Conservation (phyloP, 2,888 invertebrate species). For the Muschampia plurimacula region DNA sequence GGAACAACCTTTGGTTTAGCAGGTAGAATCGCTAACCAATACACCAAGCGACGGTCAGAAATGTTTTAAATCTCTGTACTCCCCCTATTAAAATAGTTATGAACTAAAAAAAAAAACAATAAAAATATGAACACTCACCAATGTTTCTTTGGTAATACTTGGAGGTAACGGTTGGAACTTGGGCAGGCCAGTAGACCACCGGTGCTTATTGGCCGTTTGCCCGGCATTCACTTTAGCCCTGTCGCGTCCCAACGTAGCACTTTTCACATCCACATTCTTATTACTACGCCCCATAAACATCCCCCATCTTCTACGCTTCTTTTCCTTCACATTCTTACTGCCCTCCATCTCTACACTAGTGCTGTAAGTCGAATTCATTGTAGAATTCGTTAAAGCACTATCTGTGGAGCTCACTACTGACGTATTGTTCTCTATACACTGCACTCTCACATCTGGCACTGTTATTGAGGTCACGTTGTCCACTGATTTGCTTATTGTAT, state of each 20-base stretch:
- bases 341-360: conserved; percentile 63
- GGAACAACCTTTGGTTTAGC: too few relatives aligned
- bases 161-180: conserved; percentile 90
- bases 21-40: too few relatives aligned
- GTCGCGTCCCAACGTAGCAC: conserved; percentile 89
- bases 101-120: neutral
- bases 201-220: conserved; percentile 71
- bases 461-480: conserved; percentile 77
- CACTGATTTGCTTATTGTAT: conserved; percentile 61
- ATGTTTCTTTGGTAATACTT: conserved; percentile 91
- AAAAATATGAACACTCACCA: conserved; percentile 81
- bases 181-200: conserved; percentile 91
- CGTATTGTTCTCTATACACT: conserved; percentile 49
- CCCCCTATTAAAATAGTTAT: too few relatives aligned
- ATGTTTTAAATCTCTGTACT: too few relatives aligned
- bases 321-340: conserved; percentile 80
- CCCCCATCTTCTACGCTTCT: conserved; percentile 88
- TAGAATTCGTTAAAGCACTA: conserved; percentile 63
- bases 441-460: conserved; percentile 56
- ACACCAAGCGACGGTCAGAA: too few relatives aligned
- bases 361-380: conserved; percentile 65
- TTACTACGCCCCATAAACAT: conserved; percentile 87
- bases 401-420: conserved; percentile 55
- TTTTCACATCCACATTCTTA: conserved; percentile 86
- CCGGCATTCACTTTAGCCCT: conserved; percentile 81